Conservation (phyloP, 1,140 invertebrate species). For the Samia ricini region DNA sequence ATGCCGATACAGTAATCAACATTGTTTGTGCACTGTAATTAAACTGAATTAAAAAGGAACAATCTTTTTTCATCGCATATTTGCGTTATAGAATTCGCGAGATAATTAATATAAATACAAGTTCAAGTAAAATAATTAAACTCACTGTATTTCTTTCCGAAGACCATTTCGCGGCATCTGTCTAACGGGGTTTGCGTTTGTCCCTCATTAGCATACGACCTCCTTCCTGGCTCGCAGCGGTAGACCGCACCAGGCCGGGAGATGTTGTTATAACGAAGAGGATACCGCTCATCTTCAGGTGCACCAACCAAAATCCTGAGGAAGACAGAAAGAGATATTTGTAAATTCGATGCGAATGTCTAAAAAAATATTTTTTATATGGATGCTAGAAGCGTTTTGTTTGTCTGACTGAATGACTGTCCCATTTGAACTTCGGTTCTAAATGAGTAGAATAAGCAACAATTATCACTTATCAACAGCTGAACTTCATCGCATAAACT, state of each 20-base stretch:
- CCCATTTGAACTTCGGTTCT: too few relatives aligned
- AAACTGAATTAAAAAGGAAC: too few relatives aligned
- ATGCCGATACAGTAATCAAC: too few relatives aligned
- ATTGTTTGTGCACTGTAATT: too few relatives aligned
- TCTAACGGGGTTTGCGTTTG: conserved; percentile 12
- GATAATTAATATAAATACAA: too few relatives aligned
- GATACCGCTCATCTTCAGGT: conserved; percentile 31
- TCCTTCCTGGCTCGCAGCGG: conserved; percentile 31
- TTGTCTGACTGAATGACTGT: too few relatives aligned
- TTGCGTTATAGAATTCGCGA: too few relatives aligned
- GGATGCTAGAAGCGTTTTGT: too few relatives aligned
- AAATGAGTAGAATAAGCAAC: too few relatives aligned
- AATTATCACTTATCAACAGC: too few relatives aligned
- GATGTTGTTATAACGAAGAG: conserved; percentile 24
- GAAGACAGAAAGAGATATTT: conserved; percentile 9
- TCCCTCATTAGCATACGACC: conserved; percentile 20
- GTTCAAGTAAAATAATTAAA: background rate
- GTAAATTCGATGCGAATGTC: background rate
- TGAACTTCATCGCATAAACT: too few relatives aligned
- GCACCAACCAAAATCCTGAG: conserved; percentile 39
- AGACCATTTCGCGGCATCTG: conserved; percentile 29
- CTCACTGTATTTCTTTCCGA: conserved; percentile 36
- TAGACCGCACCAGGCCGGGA: conserved; percentile 35
- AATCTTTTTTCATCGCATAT: too few relatives aligned
- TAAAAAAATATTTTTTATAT: background rate